Base-by-base conservation (phyloP, 2,797 vertebrate species). In the Loriculus beryllinus region DNA sequence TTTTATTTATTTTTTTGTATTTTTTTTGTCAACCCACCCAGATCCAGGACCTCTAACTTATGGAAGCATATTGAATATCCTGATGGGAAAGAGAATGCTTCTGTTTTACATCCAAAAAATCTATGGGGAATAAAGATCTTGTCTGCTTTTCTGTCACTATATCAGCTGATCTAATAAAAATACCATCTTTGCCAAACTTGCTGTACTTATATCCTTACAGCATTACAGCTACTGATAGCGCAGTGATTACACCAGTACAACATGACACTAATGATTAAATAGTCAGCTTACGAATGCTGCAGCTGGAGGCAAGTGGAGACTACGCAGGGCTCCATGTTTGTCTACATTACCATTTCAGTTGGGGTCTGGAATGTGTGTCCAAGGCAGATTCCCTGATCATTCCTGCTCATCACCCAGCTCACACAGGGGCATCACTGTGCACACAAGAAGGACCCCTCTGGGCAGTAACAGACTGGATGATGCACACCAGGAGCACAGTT, bases 131-230 rank as follows among this genome's bases (percentile, higher is more conserved):
- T 79, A 86, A 88, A 84, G 28, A 72, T 59, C 70, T 77, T 51
- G 56, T 59, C 59, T 92, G 51, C 29, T 96, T 88, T 87, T 65
- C 63, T 86, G 95, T 59, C 91, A 94, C 95, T 79, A 1, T 11
- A 67, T 77, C 76, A 94, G 49, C 80, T 88, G 72, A 90, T 90
- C 42, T 91, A 94, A 93, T 81, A 88, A 91, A 84, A 88, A 63
- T 20, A 62, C 42, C 76, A 51, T 57, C 57, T 88, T 78, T 78
- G 39, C 70, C 70, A 54, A 85, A 88, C 78, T 92, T 72, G 70
- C 56, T 94, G 39, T 88, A 21, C 59, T 74, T n/a, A 28, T 13
- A 65, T 77, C 83, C 88, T 92, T 70, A 29, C 63, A 94, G 86
- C 77, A 72, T 76, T 69, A 31, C 67, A 75, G 74, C 76, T 85